These are phyloP conservation scores for Acrobasis consociella DNA, from an alignment of 2,888 invertebrate species.

Conservation along the genomic window DNA sequence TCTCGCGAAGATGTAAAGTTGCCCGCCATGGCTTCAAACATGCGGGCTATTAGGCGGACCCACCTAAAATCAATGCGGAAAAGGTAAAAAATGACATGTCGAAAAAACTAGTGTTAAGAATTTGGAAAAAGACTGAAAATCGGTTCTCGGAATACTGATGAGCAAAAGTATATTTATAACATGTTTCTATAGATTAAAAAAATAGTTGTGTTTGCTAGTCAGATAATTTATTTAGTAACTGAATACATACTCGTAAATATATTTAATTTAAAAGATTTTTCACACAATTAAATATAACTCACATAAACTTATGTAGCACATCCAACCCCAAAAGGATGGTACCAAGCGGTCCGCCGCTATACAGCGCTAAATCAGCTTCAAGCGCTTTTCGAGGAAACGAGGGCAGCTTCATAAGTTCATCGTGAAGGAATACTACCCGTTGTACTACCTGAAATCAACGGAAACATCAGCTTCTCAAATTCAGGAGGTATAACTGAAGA, in stretches of 20 bases:
- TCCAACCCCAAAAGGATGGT: conserved; percentile 96
- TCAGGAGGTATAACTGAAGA: too few relatives aligned
- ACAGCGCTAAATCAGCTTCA: conserved; percentile 97
- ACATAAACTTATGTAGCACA: conserved; percentile 98
- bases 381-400: conserved; percentile 99
- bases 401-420: conserved; percentile 98
- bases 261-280: too few relatives aligned
- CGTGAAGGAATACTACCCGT: conserved; percentile 98
- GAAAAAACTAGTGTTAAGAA: too few relatives aligned
- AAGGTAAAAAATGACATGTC: too few relatives aligned
- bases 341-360: conserved; percentile 94
- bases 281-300: conserved; percentile 36
- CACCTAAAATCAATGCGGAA: conserved; percentile 79
- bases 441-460: conserved; percentile 89
- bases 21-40: conserved; percentile 99
- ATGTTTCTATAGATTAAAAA: too few relatives aligned
- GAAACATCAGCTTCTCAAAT: neutral
- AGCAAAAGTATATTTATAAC: too few relatives aligned
- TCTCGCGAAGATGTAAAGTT: conserved; percentile 98
- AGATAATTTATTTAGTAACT: too few relatives aligned
- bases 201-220: too few relatives aligned
- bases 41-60: conserved; percentile 96
- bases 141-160: too few relatives aligned
- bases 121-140: too few relatives aligned
- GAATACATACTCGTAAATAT: too few relatives aligned